Percentiles rank a stretch among this genome's conserved stretches.
Evolutionary conservation across 1,140 invertebrate genomes (phyloP).

Genomic region (Centruroides vittatus): DNA sequence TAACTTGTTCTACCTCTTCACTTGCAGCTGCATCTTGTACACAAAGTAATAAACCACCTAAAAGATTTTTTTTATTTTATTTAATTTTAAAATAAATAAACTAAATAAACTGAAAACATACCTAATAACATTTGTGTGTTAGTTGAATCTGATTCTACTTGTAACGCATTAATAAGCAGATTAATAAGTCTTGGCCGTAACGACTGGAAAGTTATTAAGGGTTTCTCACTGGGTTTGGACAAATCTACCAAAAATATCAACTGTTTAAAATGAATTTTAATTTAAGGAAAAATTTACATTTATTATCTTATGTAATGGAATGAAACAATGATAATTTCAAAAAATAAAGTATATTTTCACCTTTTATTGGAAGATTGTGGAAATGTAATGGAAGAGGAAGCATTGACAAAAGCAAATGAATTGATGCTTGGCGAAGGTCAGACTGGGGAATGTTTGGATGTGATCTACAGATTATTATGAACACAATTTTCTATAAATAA

Average conservation of each 20-base stretch:
- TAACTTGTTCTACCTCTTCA: conserved; percentile 44
- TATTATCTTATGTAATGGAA: not conserved
- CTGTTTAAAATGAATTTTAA: not conserved
- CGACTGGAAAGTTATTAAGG: conserved; percentile 51
- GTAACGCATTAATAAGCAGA: conserved; percentile 66
- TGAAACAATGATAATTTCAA: not conserved
- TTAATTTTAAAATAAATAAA: too few relatives aligned
- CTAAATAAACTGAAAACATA: not conserved
- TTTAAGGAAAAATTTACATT: not conserved
- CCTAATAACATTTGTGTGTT: conserved; percentile 80
- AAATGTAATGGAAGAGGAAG: conserved; percentile 83
- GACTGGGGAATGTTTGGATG: conserved; percentile 27
- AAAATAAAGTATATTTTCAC: conserved; percentile 27
- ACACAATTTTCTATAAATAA: not conserved
- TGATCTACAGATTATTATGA: conserved; percentile 1
- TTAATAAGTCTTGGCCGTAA: conserved; percentile 69
- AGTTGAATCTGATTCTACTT: conserved; percentile 67
- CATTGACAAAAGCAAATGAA: conserved; percentile 76
- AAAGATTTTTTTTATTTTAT: not conserved
- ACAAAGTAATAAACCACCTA: conserved; percentile 52
- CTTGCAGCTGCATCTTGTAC: conserved; percentile 66
- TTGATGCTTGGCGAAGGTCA: conserved; percentile 75
- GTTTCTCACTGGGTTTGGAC: conserved; percentile 10
- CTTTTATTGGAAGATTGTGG: conserved; percentile 38
- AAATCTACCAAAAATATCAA: conserved; percentile 21